phyloP scores from a whole-genome alignment of 2,797 vertebrate species.

The Moxostoma hubbsi region DNA sequence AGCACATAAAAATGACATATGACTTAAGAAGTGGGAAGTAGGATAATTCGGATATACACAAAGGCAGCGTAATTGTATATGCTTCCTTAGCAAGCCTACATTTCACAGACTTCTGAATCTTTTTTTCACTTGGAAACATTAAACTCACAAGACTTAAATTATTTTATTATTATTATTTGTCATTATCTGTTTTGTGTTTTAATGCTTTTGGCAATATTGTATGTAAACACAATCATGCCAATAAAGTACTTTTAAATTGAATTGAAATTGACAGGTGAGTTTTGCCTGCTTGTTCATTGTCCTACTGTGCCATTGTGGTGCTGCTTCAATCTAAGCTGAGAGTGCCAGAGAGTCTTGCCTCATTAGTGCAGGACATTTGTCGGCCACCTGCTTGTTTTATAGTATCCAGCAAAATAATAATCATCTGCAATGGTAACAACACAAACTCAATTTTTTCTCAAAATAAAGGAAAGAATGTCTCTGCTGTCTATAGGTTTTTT shows the following conservation, averaged over 20 bases:
- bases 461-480: too few species aligned
- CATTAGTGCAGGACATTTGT: constrained; percentile 43
- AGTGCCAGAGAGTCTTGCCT: constrained; percentile 40
- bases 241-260: too few species aligned
- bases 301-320: constrained; percentile 22
- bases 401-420: constrained; percentile 11
- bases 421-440: constrained; percentile 42
- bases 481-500: constrained; percentile 13
- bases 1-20: too few species aligned
- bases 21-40: too few species aligned
- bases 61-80: neutral
- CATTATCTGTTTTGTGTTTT: too few species aligned
- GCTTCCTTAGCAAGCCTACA: neutral
- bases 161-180: too few species aligned
- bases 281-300: constrained; percentile 24
- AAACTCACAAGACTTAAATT: constrained; percentile 26
- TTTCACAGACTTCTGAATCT: constrained; percentile 15
- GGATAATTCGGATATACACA: too few species aligned
- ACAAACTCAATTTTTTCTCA: constrained; percentile 41
- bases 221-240: too few species aligned
- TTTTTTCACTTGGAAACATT: constrained; percentile 31
- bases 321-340: constrained; percentile 34
- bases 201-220: too few species aligned
- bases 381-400: constrained; percentile 41
- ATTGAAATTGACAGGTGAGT: too few species aligned